phyloP scores from a whole-genome alignment of 2,888 invertebrate species.

The Agrochola lychnidis region DNA sequence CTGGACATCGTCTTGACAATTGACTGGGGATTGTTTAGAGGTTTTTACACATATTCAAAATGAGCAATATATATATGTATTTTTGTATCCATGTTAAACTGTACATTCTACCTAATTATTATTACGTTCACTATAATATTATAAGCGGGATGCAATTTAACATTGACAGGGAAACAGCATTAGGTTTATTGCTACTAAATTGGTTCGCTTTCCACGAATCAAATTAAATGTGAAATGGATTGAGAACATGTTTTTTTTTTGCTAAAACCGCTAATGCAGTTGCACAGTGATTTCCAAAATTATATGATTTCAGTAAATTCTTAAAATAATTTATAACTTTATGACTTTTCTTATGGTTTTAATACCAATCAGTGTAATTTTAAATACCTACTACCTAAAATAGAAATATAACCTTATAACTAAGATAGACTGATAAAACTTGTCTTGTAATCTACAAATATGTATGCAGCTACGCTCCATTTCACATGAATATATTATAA shows the following conservation, averaged over 20 bases:
- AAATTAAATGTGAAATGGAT: neutral
- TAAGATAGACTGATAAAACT: neutral
- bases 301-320: no score
- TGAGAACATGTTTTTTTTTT: neutral
- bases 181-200: neutral
- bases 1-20: neutral
- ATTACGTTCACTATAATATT: neutral
- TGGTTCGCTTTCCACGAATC: neutral
- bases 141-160: neutral
- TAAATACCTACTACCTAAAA: neutral
- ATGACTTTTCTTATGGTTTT: neutral
- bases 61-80: neutral
- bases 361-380: neutral
- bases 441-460: conserved; percentile 4
- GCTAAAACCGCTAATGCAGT: neutral
- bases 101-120: neutral
- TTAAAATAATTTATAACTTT: conserved; percentile 1
- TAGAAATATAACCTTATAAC: conserved; percentile 1
- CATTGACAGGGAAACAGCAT: neutral
- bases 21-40: neutral
- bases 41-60: neutral
- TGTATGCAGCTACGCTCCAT: neutral
- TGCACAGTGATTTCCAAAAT: neutral
- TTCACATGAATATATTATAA: conserved; percentile 20
- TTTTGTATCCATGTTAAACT: neutral